Evolutionary conservation across 2,113 vertebrate species (phyloP), one percentile per base, ranked within the genome.

Genomic region (Anarrhichthys ocellatus): DNA sequence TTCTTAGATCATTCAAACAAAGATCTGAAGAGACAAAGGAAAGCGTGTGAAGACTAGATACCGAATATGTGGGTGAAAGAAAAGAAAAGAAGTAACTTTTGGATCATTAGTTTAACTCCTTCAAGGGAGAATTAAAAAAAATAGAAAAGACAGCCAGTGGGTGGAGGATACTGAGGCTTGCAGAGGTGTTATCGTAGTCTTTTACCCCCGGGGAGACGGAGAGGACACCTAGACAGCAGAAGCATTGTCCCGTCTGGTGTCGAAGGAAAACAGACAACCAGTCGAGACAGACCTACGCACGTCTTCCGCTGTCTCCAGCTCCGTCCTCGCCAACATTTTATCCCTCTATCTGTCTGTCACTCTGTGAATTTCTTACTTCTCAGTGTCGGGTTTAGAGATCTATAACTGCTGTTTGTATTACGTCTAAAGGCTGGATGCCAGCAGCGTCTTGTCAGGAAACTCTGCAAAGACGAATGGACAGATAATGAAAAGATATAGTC

Each of bases 181-280:
- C 74, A 38, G 48, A 22, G 40, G 14, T 73, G 74, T 38, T 64
- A 64, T 75, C 24, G 59, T 72, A 4, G 59, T 42, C 7, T 44
- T 44, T 56, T 63, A 56, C 34, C 66, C 46, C 46, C 7, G 29
- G 44, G 17, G 17, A 58, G 24, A 46, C 2, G 13, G 52, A 65
- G 59, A 67, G 67, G 75, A 67, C 67, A 69, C 14, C 22, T n/a
- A 61, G 54, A 78, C 61, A 73, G 64, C 58, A 27, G n/a, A n/a
- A 42, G 24, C 38, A 56, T 46, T 75, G 82, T 84, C 64, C 56
- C 32, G 24, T 69, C 58, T 5, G 13, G 59, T 84, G 71, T 61
- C 36, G 17, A 29, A 72, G 32, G 61, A 58, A 61, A 79, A 78
- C 10, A 78, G 11, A 72, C 44, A 65, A 40, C 29, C 38, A 65